phyloP scores from a whole-genome alignment of 1,140 invertebrate genomes.

The Neodiprion pinetum region DNA sequence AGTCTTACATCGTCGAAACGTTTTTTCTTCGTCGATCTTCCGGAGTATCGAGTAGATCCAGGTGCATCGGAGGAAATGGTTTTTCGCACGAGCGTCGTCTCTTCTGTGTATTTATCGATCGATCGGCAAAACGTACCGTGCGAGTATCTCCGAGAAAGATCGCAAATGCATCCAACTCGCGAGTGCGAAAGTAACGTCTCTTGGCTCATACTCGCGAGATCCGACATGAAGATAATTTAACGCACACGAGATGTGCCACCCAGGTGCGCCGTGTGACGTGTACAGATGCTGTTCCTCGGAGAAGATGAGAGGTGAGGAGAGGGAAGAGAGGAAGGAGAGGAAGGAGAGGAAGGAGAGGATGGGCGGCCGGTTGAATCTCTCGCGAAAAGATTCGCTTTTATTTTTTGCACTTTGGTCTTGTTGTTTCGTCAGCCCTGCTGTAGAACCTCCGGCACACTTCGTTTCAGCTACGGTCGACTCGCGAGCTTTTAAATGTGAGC shows the following conservation, averaged over 20 bases:
- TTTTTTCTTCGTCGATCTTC: neutral
- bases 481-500: too few species aligned
- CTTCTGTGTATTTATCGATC: neutral
- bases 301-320: too few species aligned
- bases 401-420: neutral
- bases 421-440: neutral
- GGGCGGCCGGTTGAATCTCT: neutral
- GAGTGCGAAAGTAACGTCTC: neutral
- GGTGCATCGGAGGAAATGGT: neutral
- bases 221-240: slow-evolving; percentile 1
- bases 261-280: neutral
- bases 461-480: neutral
- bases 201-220: neutral
- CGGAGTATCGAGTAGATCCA: neutral
- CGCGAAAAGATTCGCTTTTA: neutral
- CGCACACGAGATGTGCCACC: slow-evolving; percentile 6
- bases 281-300: neutral
- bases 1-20: too few species aligned
- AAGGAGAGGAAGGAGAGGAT: neutral
- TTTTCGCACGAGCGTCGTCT: too few species aligned
- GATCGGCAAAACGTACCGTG: neutral
- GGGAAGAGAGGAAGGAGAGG: too few species aligned
- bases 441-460: neutral
- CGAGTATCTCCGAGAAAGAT: neutral
- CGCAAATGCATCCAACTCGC: neutral